phyloP scores from a whole-genome alignment of 2,113 vertebrate species.

The Todiramphus chloris region DNA sequence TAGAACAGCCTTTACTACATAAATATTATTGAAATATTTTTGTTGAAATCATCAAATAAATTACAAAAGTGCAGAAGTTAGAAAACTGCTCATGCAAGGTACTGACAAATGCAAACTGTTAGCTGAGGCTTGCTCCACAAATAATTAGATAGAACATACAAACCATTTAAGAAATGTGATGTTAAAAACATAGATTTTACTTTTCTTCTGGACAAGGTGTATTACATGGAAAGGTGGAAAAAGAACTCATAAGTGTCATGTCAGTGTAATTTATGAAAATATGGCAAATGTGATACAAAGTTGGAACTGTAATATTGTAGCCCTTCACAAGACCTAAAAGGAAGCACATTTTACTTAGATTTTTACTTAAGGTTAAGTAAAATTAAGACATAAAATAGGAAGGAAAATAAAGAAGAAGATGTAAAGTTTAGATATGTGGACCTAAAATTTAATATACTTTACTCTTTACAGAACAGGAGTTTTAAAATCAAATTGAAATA shows the following conservation, averaged over 20 bases:
- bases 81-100: not conserved
- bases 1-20: not conserved
- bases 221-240: not conserved
- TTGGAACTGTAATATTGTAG: not conserved
- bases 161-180: not conserved
- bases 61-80: not conserved
- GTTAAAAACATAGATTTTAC: not conserved
- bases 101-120: not conserved
- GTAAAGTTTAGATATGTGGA: not conserved
- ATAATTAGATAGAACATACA: not conserved
- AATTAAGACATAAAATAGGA: not conserved
- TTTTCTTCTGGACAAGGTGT: not conserved
- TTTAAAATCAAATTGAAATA: constrained; percentile 15
- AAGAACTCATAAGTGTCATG: not conserved
- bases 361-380: not conserved
- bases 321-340: not conserved
- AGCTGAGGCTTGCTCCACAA: not conserved
- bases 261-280: not conserved
- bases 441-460: not conserved
- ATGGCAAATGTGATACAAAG: not conserved
- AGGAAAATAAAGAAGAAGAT: not conserved
- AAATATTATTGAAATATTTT: not conserved
- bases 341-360: not conserved
- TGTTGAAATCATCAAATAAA: not conserved
- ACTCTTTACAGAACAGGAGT: not conserved